These are phyloP conservation scores for Alcedo atthis DNA, from an alignment of 2,797 vertebrate species.

Conservation along the genomic window DNA sequence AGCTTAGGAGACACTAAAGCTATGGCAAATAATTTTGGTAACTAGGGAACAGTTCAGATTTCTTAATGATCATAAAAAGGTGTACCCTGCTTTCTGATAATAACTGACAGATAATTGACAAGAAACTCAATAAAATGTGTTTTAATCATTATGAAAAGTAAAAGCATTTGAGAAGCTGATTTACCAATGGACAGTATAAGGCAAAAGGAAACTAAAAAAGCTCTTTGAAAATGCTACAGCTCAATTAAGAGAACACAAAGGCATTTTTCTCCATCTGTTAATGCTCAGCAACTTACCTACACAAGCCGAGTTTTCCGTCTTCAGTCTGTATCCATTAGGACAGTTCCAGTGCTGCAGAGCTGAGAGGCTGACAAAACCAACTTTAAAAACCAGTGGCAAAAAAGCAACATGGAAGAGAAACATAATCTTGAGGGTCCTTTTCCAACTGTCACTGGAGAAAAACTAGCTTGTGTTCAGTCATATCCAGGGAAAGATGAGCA, in stretches of 20 bases:
- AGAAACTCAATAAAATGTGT: neutral
- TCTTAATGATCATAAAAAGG: neutral
- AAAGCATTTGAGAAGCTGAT: neutral
- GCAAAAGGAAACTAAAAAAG: neutral
- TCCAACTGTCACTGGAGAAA: conserved; percentile 37
- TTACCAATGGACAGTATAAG: neutral
- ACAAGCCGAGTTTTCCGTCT: conserved; percentile 74
- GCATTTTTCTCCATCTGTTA: neutral
- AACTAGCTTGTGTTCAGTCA: conserved; percentile 73
- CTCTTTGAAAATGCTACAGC: neutral
- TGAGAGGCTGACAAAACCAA: conserved; percentile 72
- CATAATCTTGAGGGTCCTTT: conserved; percentile 79
- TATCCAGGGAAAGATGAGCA: conserved; percentile 56
- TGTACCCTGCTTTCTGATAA: neutral
- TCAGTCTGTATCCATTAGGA: conserved; percentile 72
- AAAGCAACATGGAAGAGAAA: conserved; percentile 75
- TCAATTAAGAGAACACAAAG: neutral
- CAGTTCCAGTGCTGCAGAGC: conserved; percentile 71
- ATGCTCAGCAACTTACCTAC: conserved; percentile 79
- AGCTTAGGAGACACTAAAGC: neutral
- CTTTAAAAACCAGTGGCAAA: conserved; percentile 71
- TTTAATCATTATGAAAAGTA: neutral
- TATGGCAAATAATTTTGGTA: neutral
- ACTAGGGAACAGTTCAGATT: neutral
- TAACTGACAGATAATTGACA: neutral